These are phyloP conservation scores for Myopa tessellatipennis DNA, from an alignment of 2,888 invertebrate species.

Conservation along the genomic window DNA sequence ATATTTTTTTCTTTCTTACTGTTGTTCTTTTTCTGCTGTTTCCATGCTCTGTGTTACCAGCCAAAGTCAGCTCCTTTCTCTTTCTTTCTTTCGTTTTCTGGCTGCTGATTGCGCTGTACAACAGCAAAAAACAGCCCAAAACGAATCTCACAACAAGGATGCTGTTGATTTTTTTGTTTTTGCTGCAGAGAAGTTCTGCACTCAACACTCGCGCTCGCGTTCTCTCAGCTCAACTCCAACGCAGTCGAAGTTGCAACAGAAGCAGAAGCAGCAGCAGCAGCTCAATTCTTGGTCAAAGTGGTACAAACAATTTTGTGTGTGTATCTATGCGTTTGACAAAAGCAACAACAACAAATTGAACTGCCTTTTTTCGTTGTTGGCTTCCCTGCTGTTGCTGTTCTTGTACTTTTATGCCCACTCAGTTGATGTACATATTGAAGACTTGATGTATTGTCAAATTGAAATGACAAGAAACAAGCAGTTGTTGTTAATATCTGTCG, in stretches of 20 bases:
- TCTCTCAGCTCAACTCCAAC: background rate
- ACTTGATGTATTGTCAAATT: slow-evolving; percentile 12
- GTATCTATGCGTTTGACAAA: slow-evolving; percentile 26
- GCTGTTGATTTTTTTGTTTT: background rate
- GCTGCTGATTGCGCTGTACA: too few relatives aligned
- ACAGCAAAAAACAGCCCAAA: background rate
- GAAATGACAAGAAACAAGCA: background rate
- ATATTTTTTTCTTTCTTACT: background rate
- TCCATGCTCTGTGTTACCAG: background rate
- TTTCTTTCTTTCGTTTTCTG: too few relatives aligned
- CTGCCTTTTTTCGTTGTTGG: background rate
- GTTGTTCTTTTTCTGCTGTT: background rate
- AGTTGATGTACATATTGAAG: background rate
- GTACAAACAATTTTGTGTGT: slow-evolving; percentile 17
- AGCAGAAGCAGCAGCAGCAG: background rate
- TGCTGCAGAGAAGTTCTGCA: slow-evolving; percentile 31
- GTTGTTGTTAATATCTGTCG: background rate
- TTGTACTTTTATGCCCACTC: background rate
- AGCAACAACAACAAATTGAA: background rate
- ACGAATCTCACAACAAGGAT: slow-evolving; percentile 13
- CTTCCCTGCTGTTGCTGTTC: background rate
- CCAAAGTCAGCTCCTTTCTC: background rate
- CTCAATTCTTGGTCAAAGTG: slow-evolving; percentile 27
- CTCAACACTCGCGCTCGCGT: background rate
- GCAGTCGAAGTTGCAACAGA: slow-evolving; percentile 15